These are phyloP conservation scores for Cancer borealis DNA, from an alignment of 2,888 invertebrate genomes.

Conservation along the genomic window DNA sequence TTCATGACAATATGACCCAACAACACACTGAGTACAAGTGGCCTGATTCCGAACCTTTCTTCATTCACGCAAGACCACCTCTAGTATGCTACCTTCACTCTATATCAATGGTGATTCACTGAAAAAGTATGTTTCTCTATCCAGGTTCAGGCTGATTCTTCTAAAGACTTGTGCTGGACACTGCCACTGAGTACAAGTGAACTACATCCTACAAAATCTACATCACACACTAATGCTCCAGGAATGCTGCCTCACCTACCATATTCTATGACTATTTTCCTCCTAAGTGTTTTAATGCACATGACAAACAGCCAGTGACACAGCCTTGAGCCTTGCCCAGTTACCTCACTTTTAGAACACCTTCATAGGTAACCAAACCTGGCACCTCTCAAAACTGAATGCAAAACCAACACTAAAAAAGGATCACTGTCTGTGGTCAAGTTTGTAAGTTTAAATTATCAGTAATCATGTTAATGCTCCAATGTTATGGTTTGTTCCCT, in stretches of 20 bases:
- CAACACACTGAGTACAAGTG: not conserved
- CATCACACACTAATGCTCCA: not conserved
- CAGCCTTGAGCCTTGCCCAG: slow-evolving; percentile 41
- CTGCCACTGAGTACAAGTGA: not conserved
- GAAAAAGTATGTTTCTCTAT: not conserved
- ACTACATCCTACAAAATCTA: not conserved
- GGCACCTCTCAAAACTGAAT: not conserved
- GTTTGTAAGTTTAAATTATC: not conserved
- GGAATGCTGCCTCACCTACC: not conserved
- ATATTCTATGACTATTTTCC: not conserved
- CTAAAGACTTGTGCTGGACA: not conserved
- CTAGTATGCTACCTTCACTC: not conserved
- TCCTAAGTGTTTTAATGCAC: slow-evolving; percentile 30
- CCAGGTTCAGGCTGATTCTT: not conserved
- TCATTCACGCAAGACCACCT: not conserved
- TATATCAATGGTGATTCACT: not conserved
- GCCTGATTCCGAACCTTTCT: not conserved
- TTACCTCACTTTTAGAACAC: not conserved
- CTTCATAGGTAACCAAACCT: not conserved
- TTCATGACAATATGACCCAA: not conserved
- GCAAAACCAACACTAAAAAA: not conserved
- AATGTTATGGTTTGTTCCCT: not conserved
- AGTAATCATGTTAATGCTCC: not conserved
- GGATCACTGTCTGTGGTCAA: not conserved
- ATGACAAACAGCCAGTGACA: slow-evolving; percentile 22